Evolutionary conservation across 2,113 vertebrate species (phyloP).

Genomic region (Labeo catla): DNA sequence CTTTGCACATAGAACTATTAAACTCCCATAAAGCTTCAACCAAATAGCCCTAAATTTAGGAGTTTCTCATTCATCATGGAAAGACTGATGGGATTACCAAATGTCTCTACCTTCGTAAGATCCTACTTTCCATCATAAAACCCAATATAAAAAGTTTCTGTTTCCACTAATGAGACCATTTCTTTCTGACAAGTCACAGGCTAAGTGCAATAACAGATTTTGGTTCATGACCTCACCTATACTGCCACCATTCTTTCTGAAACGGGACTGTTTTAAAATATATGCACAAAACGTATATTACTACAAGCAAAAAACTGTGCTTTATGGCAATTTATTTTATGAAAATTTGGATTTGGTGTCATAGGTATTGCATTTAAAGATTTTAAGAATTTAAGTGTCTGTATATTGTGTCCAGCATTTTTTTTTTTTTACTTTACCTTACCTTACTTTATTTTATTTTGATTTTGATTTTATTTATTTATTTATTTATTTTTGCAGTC

Average conservation of each 20-base stretch:
- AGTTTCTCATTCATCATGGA: neutral
- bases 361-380: neutral
- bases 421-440: too few species aligned
- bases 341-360: neutral
- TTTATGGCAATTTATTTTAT: neutral
- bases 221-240: neutral
- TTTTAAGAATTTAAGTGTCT: neutral
- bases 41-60: neutral
- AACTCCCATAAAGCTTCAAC: conserved; percentile 1
- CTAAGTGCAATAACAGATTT: conserved; percentile 31
- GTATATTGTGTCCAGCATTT: neutral
- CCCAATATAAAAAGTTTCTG: conserved; percentile 9
- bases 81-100: conserved; percentile 13
- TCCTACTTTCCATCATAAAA: conserved; percentile 35
- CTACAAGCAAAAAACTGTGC: neutral
- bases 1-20: conserved; percentile 7
- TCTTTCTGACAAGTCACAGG: conserved; percentile 1
- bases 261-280: neutral
- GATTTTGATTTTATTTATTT: too few species aligned
- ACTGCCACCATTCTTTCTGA: neutral
- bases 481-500: too few species aligned
- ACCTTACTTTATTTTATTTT: too few species aligned
- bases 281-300: neutral
- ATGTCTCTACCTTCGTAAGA: conserved; percentile 12
- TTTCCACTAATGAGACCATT: conserved; percentile 10